These are phyloP conservation scores for Pantelozetes paolii DNA, from an alignment of 2,888 invertebrate species.

Conservation along the genomic window DNA sequence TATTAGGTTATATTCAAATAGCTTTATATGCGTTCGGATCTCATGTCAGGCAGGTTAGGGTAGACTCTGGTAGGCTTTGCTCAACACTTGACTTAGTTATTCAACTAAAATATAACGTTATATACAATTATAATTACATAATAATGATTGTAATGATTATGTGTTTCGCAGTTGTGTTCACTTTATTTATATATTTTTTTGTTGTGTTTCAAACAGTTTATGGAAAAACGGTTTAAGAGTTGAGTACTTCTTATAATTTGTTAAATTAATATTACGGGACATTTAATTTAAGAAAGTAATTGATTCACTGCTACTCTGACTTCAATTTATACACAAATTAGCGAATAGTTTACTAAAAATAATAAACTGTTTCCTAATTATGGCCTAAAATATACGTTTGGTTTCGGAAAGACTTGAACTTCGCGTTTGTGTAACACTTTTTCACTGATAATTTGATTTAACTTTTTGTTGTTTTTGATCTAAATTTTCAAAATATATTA, in stretches of 20 bases:
- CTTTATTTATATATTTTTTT: conserved; percentile 7
- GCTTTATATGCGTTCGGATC: not conserved
- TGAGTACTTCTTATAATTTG: not conserved
- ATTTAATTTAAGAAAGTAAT: conserved; percentile 16
- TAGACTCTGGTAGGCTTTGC: not conserved
- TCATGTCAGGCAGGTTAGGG: conserved; percentile 14
- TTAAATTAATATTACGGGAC: conserved; percentile 21
- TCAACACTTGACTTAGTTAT: not conserved
- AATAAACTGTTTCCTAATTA: not conserved
- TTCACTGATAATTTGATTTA: not conserved
- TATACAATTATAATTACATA: conserved; percentile 33
- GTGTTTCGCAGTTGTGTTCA: conserved; percentile 12
- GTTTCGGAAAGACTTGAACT: not conserved
- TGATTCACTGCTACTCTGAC: conserved; percentile 25
- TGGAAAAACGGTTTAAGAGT: conserved; percentile 10
- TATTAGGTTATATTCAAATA: conserved; percentile 30
- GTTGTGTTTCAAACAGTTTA: not conserved
- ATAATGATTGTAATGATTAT: conserved; percentile 3
- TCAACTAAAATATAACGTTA: not conserved
- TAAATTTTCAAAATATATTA: too few relatives aligned
- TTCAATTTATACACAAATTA: conserved; percentile 22
- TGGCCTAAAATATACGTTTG: not conserved
- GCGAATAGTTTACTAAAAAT: conserved; percentile 11
- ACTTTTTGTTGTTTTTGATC: too few relatives aligned
- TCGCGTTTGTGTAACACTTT: not conserved